Base-by-base conservation (phyloP, 2,888 invertebrate genomes). In the Lagria hirta region DNA sequence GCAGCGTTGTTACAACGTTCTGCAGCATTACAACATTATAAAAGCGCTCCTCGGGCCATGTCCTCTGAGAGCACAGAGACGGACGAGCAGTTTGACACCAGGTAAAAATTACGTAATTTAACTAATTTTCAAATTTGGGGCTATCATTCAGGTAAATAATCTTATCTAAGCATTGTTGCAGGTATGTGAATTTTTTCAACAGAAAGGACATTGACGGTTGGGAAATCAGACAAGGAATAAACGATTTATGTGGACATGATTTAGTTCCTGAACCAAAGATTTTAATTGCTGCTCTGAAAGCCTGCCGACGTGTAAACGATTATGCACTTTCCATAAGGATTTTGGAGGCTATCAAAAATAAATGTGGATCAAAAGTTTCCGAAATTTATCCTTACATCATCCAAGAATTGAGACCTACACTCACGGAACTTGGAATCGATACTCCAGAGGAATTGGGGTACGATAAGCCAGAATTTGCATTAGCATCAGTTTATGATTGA, bases 391-490 rank as follows among this genome's bases (percentile, higher is more conserved):
- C 92, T 1, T 94, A 90, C 70, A 77, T 94, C 52, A 72, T 94
- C 45, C 86, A 91, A 72, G 89, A 97, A 78, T 86, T 99, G 58
- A 80, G 81, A 63, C 97, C 99, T 17, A 93, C 95, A 2, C 78
- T 99, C 44, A 82, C 83, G 23, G 96, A 99, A 74, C 76, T 99
- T 44, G 98, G 99, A 28, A 84, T 99, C 57, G 84, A 83, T 38
- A 95, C 97, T 16, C 90, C 89, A 0, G 97, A 97, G 71, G 93
- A 98, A 68, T 78, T 99, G 62, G 97, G 97, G 48, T 97, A 92
- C 65, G 96, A 97, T 73, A 88, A 94, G 74, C 99, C 98, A 43
- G 97, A 99, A 75, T 75, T 98, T 70, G 92, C 89, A 48, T 76
- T 93, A 54, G 73, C 83, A 61, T 81, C 79, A 62, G 84, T 88